These are phyloP conservation scores for Lycaena phlaeas DNA, from an alignment of 2,888 invertebrate species.

Conservation along the genomic window DNA sequence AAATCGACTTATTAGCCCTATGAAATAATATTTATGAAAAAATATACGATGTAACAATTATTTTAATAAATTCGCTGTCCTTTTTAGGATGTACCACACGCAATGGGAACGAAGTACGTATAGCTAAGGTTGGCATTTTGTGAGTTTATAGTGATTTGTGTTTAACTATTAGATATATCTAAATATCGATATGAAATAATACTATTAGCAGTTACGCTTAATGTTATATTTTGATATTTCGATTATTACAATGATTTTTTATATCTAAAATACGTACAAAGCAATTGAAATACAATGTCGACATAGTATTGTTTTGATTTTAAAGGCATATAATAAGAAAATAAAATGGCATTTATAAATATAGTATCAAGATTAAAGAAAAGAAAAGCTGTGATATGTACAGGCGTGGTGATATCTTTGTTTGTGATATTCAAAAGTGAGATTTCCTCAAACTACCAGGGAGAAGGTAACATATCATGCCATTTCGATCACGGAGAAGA, in stretches of 20 bases:
- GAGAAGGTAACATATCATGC: constrained; percentile 21
- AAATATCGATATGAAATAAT: too few relatives aligned
- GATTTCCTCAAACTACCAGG: not conserved
- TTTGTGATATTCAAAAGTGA: not conserved
- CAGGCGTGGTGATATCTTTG: not conserved
- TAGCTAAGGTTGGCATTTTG: not conserved
- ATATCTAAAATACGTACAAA: too few relatives aligned
- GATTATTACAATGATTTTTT: too few relatives aligned
- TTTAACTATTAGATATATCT: not conserved
- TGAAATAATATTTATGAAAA: too few relatives aligned
- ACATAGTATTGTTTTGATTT: too few relatives aligned
- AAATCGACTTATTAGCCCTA: too few relatives aligned
- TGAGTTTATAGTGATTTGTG: not conserved
- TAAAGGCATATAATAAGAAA: too few relatives aligned
- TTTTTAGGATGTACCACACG: constrained; percentile 1
- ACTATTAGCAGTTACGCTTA: not conserved
- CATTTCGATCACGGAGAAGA: constrained; percentile 20
- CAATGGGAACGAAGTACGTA: not conserved
- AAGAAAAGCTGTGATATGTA: not conserved
- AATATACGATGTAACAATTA: too few relatives aligned
- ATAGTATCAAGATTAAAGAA: not conserved
- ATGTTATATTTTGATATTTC: too few relatives aligned
- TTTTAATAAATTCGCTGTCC: too few relatives aligned
- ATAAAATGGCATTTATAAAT: not conserved
- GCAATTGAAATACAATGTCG: too few relatives aligned